These are phyloP conservation scores for Pitta sordida DNA, from an alignment of 2,113 vertebrate species.

Conservation along the genomic window DNA sequence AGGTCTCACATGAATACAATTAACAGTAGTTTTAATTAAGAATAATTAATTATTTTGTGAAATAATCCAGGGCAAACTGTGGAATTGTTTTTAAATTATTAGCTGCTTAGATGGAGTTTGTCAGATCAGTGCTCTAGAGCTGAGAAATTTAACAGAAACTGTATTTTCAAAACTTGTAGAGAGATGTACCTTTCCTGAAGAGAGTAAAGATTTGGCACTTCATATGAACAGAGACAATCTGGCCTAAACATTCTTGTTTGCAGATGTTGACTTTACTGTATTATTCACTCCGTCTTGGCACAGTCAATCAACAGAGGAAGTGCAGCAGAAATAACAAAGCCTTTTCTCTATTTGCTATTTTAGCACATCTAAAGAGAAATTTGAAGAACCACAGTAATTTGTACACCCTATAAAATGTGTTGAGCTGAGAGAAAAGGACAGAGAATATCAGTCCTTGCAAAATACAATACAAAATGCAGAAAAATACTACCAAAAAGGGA, in stretches of 20 bases:
- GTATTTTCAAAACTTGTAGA: not conserved
- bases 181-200: not conserved
- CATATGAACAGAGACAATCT: not conserved
- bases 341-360: conserved; percentile 5
- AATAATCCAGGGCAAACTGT: not conserved
- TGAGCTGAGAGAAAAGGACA: not conserved
- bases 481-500: not conserved
- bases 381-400: conserved; percentile 5
- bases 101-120: not conserved
- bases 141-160: not conserved
- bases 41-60: not conserved
- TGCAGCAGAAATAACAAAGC: conserved; percentile 3
- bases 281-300: conserved; percentile 19
- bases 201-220: not conserved
- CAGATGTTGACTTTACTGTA: not conserved
- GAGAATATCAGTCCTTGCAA: not conserved
- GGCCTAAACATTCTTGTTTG: not conserved
- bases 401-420: not conserved
- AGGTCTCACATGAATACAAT: not conserved
- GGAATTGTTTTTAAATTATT: not conserved
- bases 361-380: conserved; percentile 4
- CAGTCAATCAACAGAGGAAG: conserved; percentile 1
- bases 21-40: not conserved
- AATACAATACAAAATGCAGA: not conserved
- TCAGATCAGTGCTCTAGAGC: not conserved